Evolutionary conservation across 2,797 vertebrate species (phyloP).

Genomic region (Poeciliopsis paucimaculata): DNA sequence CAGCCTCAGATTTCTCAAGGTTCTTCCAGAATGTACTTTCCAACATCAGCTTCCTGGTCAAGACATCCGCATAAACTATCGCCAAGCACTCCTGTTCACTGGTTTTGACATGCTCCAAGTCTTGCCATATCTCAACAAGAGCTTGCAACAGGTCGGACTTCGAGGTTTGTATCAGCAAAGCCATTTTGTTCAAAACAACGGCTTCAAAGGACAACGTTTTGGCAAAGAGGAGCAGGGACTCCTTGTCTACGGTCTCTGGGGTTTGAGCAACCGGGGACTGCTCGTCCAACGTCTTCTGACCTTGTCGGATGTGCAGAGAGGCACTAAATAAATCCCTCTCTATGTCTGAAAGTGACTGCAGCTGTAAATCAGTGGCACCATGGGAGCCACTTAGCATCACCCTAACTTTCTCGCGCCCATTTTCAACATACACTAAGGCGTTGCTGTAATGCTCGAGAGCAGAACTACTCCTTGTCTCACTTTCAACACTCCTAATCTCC

Average conservation of each 20-base stretch:
- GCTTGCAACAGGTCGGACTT: slow-evolving; percentile 83
- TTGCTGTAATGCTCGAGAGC: slow-evolving; percentile 82
- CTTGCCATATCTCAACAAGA: slow-evolving; percentile 84
- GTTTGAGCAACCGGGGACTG: slow-evolving; percentile 33
- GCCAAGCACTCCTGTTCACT: slow-evolving; percentile 75
- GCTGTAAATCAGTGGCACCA: slow-evolving; percentile 64
- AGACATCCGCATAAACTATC: slow-evolving; percentile 80
- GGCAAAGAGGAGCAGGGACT: slow-evolving; percentile 84
- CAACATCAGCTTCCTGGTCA: slow-evolving; percentile 89
- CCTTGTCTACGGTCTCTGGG: slow-evolving; percentile 62
- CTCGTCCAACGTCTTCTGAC: slow-evolving; percentile 62
- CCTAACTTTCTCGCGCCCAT: slow-evolving; percentile 84
- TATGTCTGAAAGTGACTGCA: slow-evolving; percentile 74
- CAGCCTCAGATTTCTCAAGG: slow-evolving; percentile 81
- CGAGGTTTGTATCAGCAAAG: slow-evolving; percentile 86
- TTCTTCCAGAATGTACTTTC: slow-evolving; percentile 90
- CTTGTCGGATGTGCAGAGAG: slow-evolving; percentile 72
- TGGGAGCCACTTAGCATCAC: slow-evolving; percentile 77
- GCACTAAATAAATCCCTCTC: slow-evolving; percentile 79
- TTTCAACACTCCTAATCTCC: slow-evolving; percentile 30
- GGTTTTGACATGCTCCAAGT: slow-evolving; percentile 78
- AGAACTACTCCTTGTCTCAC: slow-evolving; percentile 67
- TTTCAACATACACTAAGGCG: slow-evolving; percentile 87
- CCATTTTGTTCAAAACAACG: slow-evolving; percentile 89
- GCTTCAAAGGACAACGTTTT: slow-evolving; percentile 90